Evolutionary conservation across 1,140 invertebrate genomes (phyloP), one percentile per base, ranked within the genome.

Genomic region (Delia radicum): DNA sequence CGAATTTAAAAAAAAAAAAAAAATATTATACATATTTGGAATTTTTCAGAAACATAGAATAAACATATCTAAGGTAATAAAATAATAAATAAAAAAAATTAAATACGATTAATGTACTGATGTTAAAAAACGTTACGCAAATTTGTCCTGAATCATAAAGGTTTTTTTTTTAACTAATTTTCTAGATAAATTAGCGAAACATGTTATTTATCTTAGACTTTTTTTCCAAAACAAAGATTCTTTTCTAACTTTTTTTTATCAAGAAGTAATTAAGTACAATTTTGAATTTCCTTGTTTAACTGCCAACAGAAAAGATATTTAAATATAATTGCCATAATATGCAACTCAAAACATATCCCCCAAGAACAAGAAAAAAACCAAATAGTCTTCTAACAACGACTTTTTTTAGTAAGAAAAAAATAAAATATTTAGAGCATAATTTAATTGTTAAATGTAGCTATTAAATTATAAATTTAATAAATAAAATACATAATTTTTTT

Each of bases 371-470:
- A n/a, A n/a, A 73, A 72, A 46, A 72, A 46, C 24, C 15, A 73
- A 73, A 48, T 48, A 69, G 65, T 69, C 65, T 69, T 69, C 65
- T 69, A 18, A 69, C 65, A 69, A 69, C 65, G 71, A 73, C 48
- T 48, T 55, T 55, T 48, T 46, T 37, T 48, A 73, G 15, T 24
- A 28, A 55, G 3, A 28, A 48, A 55, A 28, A 27, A 27, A 42
- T 27, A 48, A 48, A 73, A 73, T 71, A 69, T 37, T 69, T 37
- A 33, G 37, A 69, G 6, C 48, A 18, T 55, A 21, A 15, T 18
- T 55, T 55, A 7, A 55, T 55, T 55, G 48, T 55, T 55, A 55
- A 55, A 55, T 55, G 48, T 55, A 55, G 48, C 48, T 55, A 55
- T n/a, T n/a, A n/a, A n/a, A n/a, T n/a, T n/a, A n/a, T n/a, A n/a